These are phyloP conservation scores for cattle (Bos taurus) DNA, from an alignment of 2,113 vertebrate genomes.

Conservation along the genomic window DNA sequence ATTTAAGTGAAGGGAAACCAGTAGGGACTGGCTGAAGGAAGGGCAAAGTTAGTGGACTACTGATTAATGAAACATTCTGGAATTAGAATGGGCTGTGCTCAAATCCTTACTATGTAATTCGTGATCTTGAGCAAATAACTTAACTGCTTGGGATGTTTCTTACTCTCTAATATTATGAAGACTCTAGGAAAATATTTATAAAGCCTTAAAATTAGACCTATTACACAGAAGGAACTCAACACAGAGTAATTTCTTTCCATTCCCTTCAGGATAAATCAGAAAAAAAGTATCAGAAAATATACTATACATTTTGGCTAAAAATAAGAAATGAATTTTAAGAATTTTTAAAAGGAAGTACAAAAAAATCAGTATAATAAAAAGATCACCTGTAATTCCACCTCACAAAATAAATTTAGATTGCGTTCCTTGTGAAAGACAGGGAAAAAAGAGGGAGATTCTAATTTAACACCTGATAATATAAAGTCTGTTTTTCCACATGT, in stretches of 20 bases:
- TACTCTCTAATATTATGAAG: not conserved
- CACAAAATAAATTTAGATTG: not conserved
- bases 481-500: not conserved
- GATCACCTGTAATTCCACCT: not conserved
- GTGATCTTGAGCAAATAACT: not conserved
- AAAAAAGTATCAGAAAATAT: not conserved
- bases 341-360: not conserved
- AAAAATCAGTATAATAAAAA: not conserved
- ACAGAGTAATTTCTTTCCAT: not conserved
- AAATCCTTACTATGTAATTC: constrained; percentile 1
- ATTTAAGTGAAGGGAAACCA: not conserved
- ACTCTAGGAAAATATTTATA: not conserved
- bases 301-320: not conserved
- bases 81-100: not conserved
- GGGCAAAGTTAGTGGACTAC: not conserved
- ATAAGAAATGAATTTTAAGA: not conserved
- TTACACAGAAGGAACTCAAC: not conserved
- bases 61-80: not conserved
- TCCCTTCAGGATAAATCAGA: not conserved
- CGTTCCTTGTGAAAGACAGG: not conserved
- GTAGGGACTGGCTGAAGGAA: not conserved
- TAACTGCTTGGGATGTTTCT: not conserved
- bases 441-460: too few relatives aligned
- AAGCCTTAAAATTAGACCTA: not conserved
- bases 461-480: not conserved